Percentiles rank a stretch among this genome's conserved stretches.
Evolutionary conservation across 2,113 vertebrate genomes (phyloP).

Genomic region (Neomonachus schauinslandi): DNA sequence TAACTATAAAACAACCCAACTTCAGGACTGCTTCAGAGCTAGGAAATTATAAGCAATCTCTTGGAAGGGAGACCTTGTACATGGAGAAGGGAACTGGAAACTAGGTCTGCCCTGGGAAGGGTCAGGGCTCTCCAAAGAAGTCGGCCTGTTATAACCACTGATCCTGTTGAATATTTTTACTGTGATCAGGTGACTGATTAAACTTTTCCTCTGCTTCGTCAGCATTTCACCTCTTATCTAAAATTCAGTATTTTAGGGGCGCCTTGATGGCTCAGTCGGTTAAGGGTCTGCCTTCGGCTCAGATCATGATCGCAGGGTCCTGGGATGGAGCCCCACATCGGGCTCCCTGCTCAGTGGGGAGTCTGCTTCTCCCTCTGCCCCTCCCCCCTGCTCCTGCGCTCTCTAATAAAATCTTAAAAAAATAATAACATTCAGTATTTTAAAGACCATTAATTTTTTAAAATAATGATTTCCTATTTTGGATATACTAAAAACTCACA

Average conservation of each 20-base stretch:
- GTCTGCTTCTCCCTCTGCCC: neutral
- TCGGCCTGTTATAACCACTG: neutral
- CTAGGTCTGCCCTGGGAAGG: neutral
- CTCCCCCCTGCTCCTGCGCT: neutral
- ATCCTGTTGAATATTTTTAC: neutral
- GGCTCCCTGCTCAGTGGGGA: neutral
- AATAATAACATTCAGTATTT: neutral
- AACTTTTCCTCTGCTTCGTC: neutral
- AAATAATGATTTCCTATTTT: neutral
- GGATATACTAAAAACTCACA: neutral
- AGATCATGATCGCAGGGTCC: neutral
- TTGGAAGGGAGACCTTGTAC: neutral
- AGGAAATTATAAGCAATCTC: neutral
- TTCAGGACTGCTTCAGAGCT: neutral
- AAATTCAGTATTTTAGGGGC: neutral
- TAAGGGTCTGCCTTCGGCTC: neutral
- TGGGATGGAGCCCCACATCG: neutral
- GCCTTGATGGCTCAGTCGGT: neutral
- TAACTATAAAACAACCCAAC: neutral
- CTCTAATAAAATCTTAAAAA: neutral
- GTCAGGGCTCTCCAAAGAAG: neutral
- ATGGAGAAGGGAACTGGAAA: neutral
- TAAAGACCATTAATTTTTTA: neutral
- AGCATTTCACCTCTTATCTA: neutral
- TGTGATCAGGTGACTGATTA: neutral